phyloP scores from a whole-genome alignment of 2,113 vertebrate genomes.

The Pseudonaja textilis region DNA sequence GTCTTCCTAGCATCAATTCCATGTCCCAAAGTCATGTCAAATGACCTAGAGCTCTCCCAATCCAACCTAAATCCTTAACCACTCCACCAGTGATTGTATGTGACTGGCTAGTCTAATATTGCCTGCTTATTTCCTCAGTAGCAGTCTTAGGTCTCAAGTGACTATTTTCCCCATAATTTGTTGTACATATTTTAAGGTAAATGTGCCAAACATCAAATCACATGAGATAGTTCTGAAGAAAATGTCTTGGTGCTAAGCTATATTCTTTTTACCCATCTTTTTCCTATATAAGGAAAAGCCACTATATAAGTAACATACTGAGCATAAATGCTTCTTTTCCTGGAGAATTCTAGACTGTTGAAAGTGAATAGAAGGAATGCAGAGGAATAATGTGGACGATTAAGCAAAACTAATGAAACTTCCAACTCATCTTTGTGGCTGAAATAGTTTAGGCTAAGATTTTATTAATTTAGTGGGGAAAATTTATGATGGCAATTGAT shows the following conservation, averaged over 20 bases:
- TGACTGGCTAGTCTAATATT: not conserved
- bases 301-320: not conserved
- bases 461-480: not conserved
- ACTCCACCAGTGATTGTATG: not conserved
- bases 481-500: not conserved
- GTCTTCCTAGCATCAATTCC: not conserved
- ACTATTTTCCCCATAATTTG: not conserved
- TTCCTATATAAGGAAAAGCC: not conserved
- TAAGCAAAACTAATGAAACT: not conserved
- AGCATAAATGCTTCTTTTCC: not conserved
- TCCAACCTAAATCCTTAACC: not conserved
- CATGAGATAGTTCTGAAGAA: not conserved
- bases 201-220: not conserved
- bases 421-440: not conserved
- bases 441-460: not conserved
- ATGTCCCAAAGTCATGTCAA: not conserved
- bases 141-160: not conserved
- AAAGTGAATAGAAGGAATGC: not conserved
- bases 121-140: not conserved
- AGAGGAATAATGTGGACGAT: not conserved
- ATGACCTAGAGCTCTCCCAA: not conserved
- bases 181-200: not conserved
- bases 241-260: not conserved
- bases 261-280: not conserved
- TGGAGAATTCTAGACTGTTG: not conserved